These are phyloP conservation scores for Chauna torquata DNA, from an alignment of 2,113 vertebrate species.

Conservation along the genomic window DNA sequence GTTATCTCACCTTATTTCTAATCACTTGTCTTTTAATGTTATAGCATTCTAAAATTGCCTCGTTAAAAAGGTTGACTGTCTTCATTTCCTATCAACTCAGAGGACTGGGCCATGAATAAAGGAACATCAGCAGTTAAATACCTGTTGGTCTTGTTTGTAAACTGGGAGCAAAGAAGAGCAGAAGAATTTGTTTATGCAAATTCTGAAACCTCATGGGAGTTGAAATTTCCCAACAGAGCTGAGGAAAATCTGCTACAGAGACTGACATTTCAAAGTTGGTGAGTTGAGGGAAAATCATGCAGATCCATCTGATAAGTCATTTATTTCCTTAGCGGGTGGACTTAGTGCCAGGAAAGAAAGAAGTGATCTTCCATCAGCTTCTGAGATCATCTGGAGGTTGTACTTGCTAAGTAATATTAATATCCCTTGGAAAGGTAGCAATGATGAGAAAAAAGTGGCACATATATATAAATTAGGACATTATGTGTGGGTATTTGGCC, in stretches of 20 bases:
- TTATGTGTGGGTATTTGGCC: background rate
- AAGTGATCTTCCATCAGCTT: background rate
- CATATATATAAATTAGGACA: background rate
- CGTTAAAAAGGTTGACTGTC: background rate
- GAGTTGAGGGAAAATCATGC: slow-evolving; percentile 8
- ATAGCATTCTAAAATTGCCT: background rate
- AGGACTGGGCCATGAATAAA: background rate
- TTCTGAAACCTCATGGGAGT: slow-evolving; percentile 6
- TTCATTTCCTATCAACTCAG: background rate
- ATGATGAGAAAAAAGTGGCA: background rate
- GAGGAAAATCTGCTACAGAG: slow-evolving; percentile 49
- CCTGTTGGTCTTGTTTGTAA: background rate
- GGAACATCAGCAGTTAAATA: background rate
- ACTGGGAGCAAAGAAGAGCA: background rate
- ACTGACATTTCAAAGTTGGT: slow-evolving; percentile 46
- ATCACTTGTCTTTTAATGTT: background rate
- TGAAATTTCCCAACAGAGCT: slow-evolving; percentile 55
- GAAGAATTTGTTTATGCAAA: slow-evolving; percentile 47
- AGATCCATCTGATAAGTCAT: slow-evolving; percentile 14
- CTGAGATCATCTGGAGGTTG: background rate
- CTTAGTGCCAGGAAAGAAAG: slow-evolving; percentile 11
- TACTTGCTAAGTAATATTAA: background rate
- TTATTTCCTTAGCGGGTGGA: background rate
- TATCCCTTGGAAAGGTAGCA: background rate
- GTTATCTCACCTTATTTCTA: background rate